phyloP scores from a whole-genome alignment of 2,888 invertebrate genomes.

The Bruchidius siliquastri region DNA sequence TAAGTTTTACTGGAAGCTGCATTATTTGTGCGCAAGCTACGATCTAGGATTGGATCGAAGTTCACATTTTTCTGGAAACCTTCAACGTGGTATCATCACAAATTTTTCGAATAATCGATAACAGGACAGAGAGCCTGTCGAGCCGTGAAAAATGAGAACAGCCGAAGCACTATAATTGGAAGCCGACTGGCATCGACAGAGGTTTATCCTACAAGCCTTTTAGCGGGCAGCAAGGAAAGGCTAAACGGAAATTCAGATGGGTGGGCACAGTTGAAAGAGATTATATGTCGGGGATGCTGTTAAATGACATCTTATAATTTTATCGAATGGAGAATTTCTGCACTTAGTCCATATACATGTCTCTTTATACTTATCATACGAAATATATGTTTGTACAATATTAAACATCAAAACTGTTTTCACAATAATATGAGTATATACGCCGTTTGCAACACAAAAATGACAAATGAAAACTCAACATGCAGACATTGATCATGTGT shows the following conservation, averaged over 20 bases:
- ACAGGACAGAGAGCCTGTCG: background rate
- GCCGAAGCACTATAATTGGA: background rate
- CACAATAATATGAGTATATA: no score
- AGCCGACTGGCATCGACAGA: background rate
- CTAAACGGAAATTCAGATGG: background rate
- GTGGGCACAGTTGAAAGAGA: background rate
- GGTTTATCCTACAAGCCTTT: background rate
- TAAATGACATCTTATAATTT: no score
- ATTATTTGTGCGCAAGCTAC: no score
- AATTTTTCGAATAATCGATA: background rate
- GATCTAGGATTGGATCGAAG: background rate
- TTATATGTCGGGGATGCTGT: background rate
- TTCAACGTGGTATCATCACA: background rate
- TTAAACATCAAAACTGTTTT: no score
- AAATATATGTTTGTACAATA: no score
- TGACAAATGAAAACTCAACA: no score
- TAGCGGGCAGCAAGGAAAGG: background rate
- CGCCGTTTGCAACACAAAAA: no score
- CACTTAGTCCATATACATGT: no score
- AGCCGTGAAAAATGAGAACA: background rate
- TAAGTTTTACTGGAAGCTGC: no score
- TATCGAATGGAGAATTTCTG: no score
- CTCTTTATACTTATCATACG: no score
- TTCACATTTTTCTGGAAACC: background rate
- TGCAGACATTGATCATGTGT: no score